These are phyloP conservation scores for Dendrolimus pini DNA, from an alignment of 2,888 invertebrate genomes.

Conservation along the genomic window DNA sequence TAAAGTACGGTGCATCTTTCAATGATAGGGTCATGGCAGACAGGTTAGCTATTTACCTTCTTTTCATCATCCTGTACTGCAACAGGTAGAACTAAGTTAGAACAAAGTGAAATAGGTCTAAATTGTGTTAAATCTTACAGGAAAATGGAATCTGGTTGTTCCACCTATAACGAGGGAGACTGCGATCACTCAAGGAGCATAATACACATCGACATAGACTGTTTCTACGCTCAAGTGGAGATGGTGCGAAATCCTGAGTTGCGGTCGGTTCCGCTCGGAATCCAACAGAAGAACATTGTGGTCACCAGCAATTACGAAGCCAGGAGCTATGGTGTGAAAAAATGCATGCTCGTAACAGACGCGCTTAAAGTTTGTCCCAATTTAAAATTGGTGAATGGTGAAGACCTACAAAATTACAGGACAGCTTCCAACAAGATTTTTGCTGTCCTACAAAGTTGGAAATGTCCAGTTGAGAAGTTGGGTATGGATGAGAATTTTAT, in stretches of 20 bases:
- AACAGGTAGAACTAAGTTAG: constrained; percentile 61
- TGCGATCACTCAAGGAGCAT: constrained; percentile 81
- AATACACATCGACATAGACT: constrained; percentile 89
- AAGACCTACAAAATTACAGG: constrained; percentile 88
- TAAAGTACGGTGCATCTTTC: constrained; percentile 44
- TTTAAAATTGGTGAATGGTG: constrained; percentile 86
- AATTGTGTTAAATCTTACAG: constrained; percentile 54
- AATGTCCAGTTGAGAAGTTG: constrained; percentile 85
- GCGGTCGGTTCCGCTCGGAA: constrained; percentile 82
- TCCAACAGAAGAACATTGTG: constrained; percentile 89
- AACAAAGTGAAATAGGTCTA: constrained; percentile 57
- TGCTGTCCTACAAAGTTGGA: constrained; percentile 82
- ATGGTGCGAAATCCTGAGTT: constrained; percentile 83
- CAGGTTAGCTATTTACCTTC: constrained; percentile 47
- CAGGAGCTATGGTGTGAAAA: constrained; percentile 83
- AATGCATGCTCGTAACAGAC: constrained; percentile 87
- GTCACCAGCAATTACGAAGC: constrained; percentile 92
- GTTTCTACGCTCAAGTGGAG: constrained; percentile 92
- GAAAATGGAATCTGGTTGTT: constrained; percentile 68
- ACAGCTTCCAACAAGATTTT: constrained; percentile 87
- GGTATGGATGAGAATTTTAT: constrained; percentile 92
- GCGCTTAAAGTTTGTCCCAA: constrained; percentile 84
- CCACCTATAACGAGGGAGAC: constrained; percentile 48
- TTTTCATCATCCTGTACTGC: constrained; percentile 39
- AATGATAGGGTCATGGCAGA: constrained; percentile 59